phyloP scores from a whole-genome alignment of 2,888 invertebrate genomes.

The Ellobium chinense region DNA sequence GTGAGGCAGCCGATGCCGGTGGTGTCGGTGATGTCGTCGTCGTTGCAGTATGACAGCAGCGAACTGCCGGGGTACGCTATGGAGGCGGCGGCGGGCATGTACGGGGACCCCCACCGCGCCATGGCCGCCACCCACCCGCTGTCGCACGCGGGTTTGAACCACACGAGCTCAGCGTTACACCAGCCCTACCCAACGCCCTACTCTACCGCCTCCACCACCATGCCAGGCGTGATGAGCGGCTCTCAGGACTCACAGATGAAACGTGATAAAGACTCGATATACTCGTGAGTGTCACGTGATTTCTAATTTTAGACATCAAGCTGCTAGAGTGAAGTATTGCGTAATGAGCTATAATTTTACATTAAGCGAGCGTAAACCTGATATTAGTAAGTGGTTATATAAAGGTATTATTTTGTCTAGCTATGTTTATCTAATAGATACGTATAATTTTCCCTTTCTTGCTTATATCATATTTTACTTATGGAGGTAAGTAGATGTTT shows the following conservation, averaged over 20 bases:
- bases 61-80: constrained; percentile 68
- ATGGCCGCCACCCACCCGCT: constrained; percentile 61
- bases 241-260: constrained; percentile 81
- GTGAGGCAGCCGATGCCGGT: constrained; percentile 46
- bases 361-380: no score
- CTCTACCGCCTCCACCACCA: constrained; percentile 56
- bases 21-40: constrained; percentile 41
- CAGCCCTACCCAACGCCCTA: constrained; percentile 66
- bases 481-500: no score
- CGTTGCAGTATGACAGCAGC: constrained; percentile 73
- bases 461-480: no score
- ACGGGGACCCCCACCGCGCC: constrained; percentile 69
- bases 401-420: no score
- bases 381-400: no score
- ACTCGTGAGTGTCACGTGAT: constrained; percentile 88
- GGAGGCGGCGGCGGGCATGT: constrained; percentile 63
- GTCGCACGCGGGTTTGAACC: constrained; percentile 64
- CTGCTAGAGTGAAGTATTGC: no score
- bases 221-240: constrained; percentile 58
- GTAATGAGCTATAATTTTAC: no score
- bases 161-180: constrained; percentile 62
- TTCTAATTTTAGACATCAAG: neutral
- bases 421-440: no score
- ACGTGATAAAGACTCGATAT: constrained; percentile 98
- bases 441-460: no score